A percentile compares a stretch with the other conserved stretches of the same genome.
These are phyloP conservation scores for Corythornis vintsioides DNA, from an alignment of 2,113 vertebrate species.

Conservation along the genomic window DNA sequence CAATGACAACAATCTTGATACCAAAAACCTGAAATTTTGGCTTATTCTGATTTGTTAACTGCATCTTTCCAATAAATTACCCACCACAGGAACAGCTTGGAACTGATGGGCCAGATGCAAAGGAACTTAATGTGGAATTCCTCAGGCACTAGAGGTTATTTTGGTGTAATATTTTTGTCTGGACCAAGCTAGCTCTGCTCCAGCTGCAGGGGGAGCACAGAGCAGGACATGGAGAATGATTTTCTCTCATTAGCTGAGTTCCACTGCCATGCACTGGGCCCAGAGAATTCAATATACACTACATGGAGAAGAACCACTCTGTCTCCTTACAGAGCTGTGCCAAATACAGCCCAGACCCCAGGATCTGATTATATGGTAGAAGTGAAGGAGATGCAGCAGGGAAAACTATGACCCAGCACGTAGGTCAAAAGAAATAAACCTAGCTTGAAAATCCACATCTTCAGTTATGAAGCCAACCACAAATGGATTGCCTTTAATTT, in stretches of 20 bases:
- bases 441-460: not conserved
- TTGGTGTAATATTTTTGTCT: not conserved
- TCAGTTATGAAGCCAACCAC: not conserved
- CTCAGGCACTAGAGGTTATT: not conserved
- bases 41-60: not conserved
- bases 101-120: not conserved
- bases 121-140: not conserved
- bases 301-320: not conserved
- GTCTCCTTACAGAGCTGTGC: not conserved
- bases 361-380: not conserved
- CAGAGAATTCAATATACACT: not conserved
- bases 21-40: not conserved
- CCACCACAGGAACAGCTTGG: not conserved
- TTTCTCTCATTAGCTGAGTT: slow-evolving; percentile 28
- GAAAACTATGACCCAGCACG: not conserved
- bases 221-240: not conserved
- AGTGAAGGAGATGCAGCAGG: not conserved
- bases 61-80: not conserved
- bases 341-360: not conserved
- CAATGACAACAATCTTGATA: not conserved
- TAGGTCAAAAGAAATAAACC: not conserved
- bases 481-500: not conserved
- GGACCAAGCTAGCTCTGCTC: not conserved
- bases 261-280: not conserved
- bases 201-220: not conserved